Conservation (phyloP, 1,140 invertebrate genomes). For the Oncopeltus fasciatus region DNA sequence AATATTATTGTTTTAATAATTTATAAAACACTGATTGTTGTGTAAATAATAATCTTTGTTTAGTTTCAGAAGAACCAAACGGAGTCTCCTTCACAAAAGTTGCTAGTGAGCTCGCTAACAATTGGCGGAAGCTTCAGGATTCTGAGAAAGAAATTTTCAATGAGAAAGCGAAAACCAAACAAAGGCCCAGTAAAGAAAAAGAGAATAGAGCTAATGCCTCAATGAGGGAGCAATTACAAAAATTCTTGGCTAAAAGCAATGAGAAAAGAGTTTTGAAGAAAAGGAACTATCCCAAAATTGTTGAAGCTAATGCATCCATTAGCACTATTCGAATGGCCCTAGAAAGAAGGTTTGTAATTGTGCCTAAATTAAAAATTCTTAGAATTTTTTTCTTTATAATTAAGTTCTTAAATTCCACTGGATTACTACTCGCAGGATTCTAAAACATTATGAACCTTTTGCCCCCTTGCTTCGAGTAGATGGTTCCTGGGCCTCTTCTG, state of each 20-base stretch:
- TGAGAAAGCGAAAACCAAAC: slow-evolving; percentile 25
- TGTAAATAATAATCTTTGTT: neutral
- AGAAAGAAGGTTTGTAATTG: slow-evolving; percentile 5
- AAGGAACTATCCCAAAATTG: neutral
- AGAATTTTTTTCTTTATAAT: too few species aligned
- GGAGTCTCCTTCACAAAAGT: slow-evolving; percentile 30
- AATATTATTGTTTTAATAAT: slow-evolving; percentile 14
- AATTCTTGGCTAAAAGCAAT: slow-evolving; percentile 11
- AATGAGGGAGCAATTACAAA: slow-evolving; percentile 6
- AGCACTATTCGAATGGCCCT: neutral
- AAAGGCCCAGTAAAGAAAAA: slow-evolving; percentile 11
- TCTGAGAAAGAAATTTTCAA: slow-evolving; percentile 34
- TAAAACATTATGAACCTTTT: too few species aligned
- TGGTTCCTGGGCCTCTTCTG: too few species aligned
- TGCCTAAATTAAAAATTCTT: too few species aligned
- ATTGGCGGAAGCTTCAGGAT: slow-evolving; percentile 31
- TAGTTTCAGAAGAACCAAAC: slow-evolving; percentile 26
- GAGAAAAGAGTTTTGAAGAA: slow-evolving; percentile 10
- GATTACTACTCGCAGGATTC: too few species aligned
- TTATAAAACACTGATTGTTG: slow-evolving; percentile 19
- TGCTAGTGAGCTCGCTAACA: slow-evolving; percentile 28
- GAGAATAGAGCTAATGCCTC: slow-evolving; percentile 1
- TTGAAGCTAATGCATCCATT: neutral
- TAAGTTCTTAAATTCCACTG: too few species aligned
- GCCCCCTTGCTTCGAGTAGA: too few species aligned